Conservation (phyloP, 2,888 invertebrate species). For the Lordiphosa andalusiaca region DNA sequence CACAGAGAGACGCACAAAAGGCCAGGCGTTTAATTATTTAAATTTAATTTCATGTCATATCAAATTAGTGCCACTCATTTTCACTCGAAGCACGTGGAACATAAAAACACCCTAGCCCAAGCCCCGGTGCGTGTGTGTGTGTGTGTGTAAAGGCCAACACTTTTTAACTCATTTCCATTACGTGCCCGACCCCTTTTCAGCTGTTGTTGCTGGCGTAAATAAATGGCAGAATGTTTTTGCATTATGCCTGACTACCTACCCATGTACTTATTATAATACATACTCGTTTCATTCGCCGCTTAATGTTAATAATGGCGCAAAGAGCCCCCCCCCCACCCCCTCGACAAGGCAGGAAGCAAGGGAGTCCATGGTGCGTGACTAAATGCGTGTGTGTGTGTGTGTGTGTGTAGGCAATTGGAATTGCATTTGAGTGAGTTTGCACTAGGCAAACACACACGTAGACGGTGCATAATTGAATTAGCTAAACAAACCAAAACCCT, state of each 20-base stretch:
- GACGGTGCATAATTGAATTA: constrained; percentile 61
- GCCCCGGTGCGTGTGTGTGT: neutral
- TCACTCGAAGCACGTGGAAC: constrained; percentile 47
- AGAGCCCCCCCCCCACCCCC: too few species aligned
- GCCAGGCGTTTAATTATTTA: constrained; percentile 64
- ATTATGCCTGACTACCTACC: neutral
- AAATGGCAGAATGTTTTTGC: constrained; percentile 46
- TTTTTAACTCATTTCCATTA: constrained; percentile 55
- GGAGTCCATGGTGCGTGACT: constrained; percentile 45
- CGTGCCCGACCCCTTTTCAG: constrained; percentile 29
- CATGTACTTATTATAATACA: constrained; percentile 32
- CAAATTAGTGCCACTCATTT: constrained; percentile 71
- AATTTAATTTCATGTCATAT: constrained; percentile 69
- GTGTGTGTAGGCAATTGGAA: constrained; percentile 29
- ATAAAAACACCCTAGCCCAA: constrained; percentile 14
- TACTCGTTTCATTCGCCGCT: constrained; percentile 27
- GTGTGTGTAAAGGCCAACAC: constrained; percentile 32
- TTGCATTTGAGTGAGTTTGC: constrained; percentile 5
- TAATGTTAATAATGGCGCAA: constrained; percentile 26
- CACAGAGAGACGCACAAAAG: constrained; percentile 25
- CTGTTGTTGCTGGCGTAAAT: constrained; percentile 23
- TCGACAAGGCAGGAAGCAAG: neutral
- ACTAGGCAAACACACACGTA: constrained; percentile 17
- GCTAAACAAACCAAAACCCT: constrained; percentile 50
- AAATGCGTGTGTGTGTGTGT: constrained; percentile 32